phyloP scores from a whole-genome alignment of 2,113 vertebrate genomes.

The Centrocercus urophasianus region DNA sequence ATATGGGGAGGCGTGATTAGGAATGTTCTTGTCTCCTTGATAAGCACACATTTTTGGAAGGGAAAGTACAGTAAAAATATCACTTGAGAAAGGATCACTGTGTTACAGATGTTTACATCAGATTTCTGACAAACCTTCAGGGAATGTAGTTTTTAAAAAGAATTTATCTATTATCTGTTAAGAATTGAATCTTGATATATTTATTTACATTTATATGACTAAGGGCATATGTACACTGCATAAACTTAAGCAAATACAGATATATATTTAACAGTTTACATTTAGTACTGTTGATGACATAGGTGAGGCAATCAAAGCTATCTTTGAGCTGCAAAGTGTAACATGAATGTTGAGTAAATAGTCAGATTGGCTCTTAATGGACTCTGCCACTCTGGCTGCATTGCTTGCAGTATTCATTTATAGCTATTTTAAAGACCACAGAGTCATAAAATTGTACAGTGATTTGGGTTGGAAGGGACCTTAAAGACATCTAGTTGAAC shows the following conservation, averaged over 20 bases:
- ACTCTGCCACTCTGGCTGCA: neutral
- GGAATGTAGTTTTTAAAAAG: neutral
- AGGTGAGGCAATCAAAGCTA: neutral
- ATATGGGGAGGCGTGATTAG: neutral
- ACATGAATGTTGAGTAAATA: neutral
- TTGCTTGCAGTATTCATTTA: neutral
- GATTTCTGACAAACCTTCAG: neutral
- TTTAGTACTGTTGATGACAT: neutral
- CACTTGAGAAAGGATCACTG: neutral
- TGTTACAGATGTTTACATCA: neutral
- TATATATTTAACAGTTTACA: neutral
- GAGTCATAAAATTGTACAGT: neutral
- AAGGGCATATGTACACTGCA: neutral
- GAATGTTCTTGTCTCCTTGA: neutral
- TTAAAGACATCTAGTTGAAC: neutral
- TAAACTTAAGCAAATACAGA: neutral
- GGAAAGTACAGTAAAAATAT: neutral
- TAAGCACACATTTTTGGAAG: neutral
- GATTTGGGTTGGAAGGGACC: neutral
- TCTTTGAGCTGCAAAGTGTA: neutral
- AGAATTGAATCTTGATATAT: neutral
- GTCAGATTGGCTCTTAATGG: neutral
- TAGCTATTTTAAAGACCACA: neutral
- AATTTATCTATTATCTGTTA: neutral
- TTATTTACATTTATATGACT: neutral